A percentile compares a stretch with the other conserved stretches of the same genome.
phyloP scores from a whole-genome alignment of 2,888 invertebrate species.

The Leptothorax acervorum region DNA sequence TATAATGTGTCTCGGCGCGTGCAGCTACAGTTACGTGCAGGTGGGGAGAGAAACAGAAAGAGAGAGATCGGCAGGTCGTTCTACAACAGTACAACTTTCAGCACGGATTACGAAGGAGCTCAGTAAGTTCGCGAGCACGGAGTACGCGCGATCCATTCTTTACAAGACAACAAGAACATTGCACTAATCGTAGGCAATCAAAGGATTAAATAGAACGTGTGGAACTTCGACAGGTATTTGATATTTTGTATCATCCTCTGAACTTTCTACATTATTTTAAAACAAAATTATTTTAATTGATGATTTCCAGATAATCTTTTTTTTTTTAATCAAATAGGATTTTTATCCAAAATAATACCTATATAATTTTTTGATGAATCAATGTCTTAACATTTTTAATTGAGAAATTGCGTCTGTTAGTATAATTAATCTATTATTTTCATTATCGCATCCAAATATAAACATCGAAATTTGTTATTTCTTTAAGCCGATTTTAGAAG shows the following conservation, averaged over 20 bases:
- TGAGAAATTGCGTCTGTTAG: background rate
- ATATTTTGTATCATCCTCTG: background rate
- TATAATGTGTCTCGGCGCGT: constrained; percentile 7
- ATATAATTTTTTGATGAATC: background rate
- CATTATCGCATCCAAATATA: background rate
- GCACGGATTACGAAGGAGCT: constrained; percentile 73
- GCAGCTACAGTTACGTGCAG: background rate
- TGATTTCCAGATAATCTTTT: background rate
- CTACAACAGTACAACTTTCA: constrained; percentile 68
- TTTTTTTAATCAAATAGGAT: background rate
- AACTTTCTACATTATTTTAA: background rate
- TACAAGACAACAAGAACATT: background rate
- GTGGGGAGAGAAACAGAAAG: constrained; percentile 60
- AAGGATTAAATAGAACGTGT: constrained; percentile 5
- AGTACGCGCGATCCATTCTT: constrained; percentile 64
- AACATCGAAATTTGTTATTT: background rate
- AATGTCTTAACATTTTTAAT: background rate
- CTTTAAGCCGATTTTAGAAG: background rate
- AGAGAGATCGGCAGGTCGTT: constrained; percentile 67
- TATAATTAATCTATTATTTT: background rate
- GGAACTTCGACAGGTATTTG: constrained; percentile 15
- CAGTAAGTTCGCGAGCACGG: constrained; percentile 76
- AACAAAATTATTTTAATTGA: background rate
- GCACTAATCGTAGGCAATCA: background rate
- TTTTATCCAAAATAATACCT: background rate